Conservation (phyloP, 2,797 vertebrate species). For the Rhinella marina region DNA sequence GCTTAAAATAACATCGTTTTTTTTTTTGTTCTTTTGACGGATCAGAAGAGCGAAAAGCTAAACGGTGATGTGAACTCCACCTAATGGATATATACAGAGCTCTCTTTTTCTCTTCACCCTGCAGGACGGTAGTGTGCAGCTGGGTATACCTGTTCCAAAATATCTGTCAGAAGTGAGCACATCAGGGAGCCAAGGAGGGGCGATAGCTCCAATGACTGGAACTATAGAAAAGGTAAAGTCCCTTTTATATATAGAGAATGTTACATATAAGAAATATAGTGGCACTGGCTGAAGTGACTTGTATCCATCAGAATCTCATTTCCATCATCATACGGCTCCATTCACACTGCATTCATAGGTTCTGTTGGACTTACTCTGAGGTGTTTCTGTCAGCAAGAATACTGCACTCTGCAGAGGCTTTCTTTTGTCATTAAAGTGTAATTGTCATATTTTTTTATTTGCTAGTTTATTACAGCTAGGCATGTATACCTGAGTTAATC, state of each 20-base stretch:
- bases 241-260: neutral
- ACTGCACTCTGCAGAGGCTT: neutral
- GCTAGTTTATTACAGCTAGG: no score
- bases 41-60: no score
- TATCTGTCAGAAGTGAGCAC: conserved; percentile 81
- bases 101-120: conserved; percentile 60
- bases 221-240: conserved; percentile 93
- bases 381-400: neutral
- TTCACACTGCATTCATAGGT: neutral
- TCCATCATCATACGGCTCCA: neutral
- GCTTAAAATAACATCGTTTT: no score
- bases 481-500: no score
- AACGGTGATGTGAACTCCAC: no score
- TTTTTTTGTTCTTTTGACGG: no score
- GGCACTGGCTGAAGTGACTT: neutral
- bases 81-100: no score
- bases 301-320: neutral
- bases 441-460: no score
- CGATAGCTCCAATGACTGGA: conserved; percentile 93
- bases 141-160: conserved; percentile 86
- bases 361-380: neutral
- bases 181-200: conserved; percentile 76
- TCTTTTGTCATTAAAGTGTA: neutral
- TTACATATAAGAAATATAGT: neutral
- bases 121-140: conserved; percentile 83